Evolutionary conservation across 2,888 invertebrate species (phyloP).

Genomic region (Papilio gigon): DNA sequence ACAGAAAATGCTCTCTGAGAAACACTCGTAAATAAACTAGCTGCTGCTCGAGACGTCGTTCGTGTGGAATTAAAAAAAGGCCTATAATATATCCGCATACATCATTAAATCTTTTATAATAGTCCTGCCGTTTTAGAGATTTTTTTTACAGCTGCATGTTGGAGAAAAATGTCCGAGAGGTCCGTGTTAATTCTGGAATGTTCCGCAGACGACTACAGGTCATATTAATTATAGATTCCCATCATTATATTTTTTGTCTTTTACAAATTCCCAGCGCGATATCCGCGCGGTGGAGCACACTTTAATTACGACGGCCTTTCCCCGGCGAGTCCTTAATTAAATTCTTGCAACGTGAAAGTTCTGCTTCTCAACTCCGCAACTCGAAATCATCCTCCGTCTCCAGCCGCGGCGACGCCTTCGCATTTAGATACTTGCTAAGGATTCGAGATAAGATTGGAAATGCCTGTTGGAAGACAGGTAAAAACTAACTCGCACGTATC

Average conservation of each 20-base stretch:
- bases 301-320: constrained; percentile 34
- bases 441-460: background rate
- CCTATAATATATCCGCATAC: no score
- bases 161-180: no score
- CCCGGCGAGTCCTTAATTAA: constrained; percentile 34
- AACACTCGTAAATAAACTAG: no score
- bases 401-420: background rate
- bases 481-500: background rate
- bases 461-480: background rate
- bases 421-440: background rate
- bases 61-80: no score
- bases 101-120: no score
- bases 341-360: constrained; percentile 35
- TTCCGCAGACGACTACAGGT: background rate
- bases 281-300: constrained; percentile 8
- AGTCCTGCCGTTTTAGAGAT: no score
- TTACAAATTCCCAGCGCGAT: background rate
- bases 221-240: background rate
- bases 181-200: background rate
- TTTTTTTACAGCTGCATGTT: no score
- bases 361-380: constrained; percentile 25
- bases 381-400: constrained; percentile 26
- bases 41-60: no score
- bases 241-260: background rate
- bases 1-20: no score